phyloP scores from a whole-genome alignment of 1,140 invertebrate species.

The Drosophila virilis region DNA sequence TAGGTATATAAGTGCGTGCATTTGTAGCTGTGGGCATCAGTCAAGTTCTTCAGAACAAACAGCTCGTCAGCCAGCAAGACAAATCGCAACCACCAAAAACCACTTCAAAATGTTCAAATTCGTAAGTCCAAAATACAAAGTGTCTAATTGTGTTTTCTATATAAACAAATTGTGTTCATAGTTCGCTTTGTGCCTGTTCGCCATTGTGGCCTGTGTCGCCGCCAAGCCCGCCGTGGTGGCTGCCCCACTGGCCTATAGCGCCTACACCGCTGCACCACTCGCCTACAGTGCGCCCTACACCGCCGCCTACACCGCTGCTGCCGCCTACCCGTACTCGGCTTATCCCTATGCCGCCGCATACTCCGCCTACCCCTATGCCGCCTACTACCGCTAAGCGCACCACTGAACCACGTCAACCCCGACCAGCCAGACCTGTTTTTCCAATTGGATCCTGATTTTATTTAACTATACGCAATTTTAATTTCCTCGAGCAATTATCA shows the following conservation, averaged over 20 bases:
- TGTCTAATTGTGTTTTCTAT: not conserved
- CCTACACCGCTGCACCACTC: conserved; percentile 83
- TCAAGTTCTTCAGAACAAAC: conserved; percentile 76
- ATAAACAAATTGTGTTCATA: conserved; percentile 6
- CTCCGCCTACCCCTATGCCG: conserved; percentile 73
- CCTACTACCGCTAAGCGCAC: conserved; percentile 69
- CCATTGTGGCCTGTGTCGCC: conserved; percentile 79
- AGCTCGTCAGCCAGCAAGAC: conserved; percentile 31
- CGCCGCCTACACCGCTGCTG: conserved; percentile 53
- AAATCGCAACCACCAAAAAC: conserved; percentile 20
- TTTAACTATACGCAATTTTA: not conserved
- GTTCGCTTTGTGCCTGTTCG: conserved; percentile 80
- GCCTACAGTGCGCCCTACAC: conserved; percentile 58
- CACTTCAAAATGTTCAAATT: conserved; percentile 79
- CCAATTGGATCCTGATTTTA: conserved; percentile 1
- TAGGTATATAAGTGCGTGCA: conserved; percentile 60
- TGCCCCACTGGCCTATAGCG: conserved; percentile 83
- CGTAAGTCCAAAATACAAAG: conserved; percentile 52
- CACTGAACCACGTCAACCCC: conserved; percentile 15
- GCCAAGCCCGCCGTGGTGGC: conserved; percentile 76
- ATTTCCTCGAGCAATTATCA: conserved; percentile 1
- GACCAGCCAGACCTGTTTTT: conserved; percentile 17
- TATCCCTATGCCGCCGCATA: conserved; percentile 74
- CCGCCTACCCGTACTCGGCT: conserved; percentile 72
- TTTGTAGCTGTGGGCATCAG: conserved; percentile 61